A percentile compares a stretch with the other conserved stretches of the same genome.
phyloP scores from a whole-genome alignment of 2,797 vertebrate genomes.

The Danio jaintianensis region DNA sequence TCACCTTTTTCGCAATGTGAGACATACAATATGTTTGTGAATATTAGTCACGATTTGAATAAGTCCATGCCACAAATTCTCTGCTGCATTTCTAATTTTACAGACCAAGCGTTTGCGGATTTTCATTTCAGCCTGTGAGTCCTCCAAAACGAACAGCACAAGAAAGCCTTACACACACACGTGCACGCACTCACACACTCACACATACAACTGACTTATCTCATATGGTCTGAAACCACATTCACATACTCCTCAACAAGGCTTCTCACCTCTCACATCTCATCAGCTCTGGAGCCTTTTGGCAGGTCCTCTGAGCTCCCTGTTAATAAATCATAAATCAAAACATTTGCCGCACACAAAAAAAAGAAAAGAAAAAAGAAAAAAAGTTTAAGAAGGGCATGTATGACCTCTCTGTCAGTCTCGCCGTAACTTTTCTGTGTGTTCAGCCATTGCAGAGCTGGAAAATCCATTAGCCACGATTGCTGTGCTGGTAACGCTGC shows the following conservation, averaged over 20 bases:
- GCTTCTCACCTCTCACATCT: slow-evolving; percentile 39
- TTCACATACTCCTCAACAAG: slow-evolving; percentile 24
- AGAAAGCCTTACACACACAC: neutral
- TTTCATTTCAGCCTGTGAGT: neutral
- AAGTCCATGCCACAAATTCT: neutral
- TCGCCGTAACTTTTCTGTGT: slow-evolving; percentile 62
- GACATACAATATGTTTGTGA: neutral
- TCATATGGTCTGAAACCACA: neutral
- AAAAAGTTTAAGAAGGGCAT: slow-evolving; percentile 49
- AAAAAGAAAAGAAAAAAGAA: slow-evolving; percentile 8
- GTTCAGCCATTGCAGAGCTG: slow-evolving; percentile 74
- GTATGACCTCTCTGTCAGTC: slow-evolving; percentile 52
- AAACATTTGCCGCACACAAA: slow-evolving; percentile 32
- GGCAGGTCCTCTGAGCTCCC: slow-evolving; percentile 24
- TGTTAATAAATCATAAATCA: slow-evolving; percentile 51
- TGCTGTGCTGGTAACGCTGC: slow-evolving; percentile 75
- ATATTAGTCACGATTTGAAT: neutral
- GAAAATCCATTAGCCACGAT: slow-evolving; percentile 78
- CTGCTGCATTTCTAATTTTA: neutral
- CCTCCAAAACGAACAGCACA: slow-evolving; percentile 13
- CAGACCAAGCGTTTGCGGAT: neutral
- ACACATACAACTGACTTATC: slow-evolving; percentile 4
- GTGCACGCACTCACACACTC: neutral
- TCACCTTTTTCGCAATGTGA: neutral
- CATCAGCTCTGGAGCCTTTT: slow-evolving; percentile 38